A percentile compares a stretch with the other conserved stretches of the same genome.
Evolutionary conservation across 2,888 invertebrate genomes (phyloP).

Genomic region (Apamea sordens): DNA sequence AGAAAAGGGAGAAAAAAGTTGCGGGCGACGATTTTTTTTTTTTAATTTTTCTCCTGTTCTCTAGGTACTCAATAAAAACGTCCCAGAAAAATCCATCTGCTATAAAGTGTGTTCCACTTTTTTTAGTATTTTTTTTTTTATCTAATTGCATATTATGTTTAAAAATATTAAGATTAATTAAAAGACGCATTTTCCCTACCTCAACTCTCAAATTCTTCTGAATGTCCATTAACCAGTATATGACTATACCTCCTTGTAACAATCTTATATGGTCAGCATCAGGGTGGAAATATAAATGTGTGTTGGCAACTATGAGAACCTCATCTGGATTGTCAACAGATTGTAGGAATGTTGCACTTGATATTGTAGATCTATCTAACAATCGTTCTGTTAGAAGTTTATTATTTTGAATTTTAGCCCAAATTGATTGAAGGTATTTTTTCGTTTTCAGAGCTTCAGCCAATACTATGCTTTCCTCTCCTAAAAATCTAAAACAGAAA

Average conservation of each 20-base stretch:
- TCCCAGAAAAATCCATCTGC: background rate
- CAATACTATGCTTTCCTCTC: slow-evolving; percentile 89
- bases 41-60: background rate
- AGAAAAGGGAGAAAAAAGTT: too few relatives aligned
- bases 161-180: background rate
- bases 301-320: slow-evolving; percentile 94
- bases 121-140: background rate
- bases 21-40: too few relatives aligned
- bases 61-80: background rate
- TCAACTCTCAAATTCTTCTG: slow-evolving; percentile 79
- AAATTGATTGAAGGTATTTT: slow-evolving; percentile 89
- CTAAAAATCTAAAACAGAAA: slow-evolving; percentile 83
- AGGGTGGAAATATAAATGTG: slow-evolving; percentile 98
- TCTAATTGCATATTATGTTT: too few relatives aligned
- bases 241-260: slow-evolving; percentile 94
- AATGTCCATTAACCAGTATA: slow-evolving; percentile 92
- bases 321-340: slow-evolving; percentile 90
- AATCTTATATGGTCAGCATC: slow-evolving; percentile 97
- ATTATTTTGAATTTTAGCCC: slow-evolving; percentile 91
- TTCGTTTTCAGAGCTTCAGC: slow-evolving; percentile 90
- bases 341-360: slow-evolving; percentile 91
- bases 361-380: slow-evolving; percentile 91
- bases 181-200: slow-evolving; percentile 69
- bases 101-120: background rate
- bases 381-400: slow-evolving; percentile 90